These are phyloP conservation scores for Agrochola litura DNA, from an alignment of 2,888 invertebrate genomes.

Conservation along the genomic window DNA sequence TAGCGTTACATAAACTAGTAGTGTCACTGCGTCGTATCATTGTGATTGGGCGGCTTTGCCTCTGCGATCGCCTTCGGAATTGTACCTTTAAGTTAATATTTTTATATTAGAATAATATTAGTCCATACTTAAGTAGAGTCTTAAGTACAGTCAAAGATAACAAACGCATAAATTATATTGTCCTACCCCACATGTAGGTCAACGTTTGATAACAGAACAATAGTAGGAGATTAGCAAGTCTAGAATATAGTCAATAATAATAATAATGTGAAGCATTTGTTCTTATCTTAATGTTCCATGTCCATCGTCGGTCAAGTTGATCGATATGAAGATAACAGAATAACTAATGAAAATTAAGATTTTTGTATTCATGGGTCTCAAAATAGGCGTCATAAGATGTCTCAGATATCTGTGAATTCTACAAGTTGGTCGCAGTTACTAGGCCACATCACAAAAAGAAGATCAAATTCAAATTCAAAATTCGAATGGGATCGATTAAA, in stretches of 20 bases:
- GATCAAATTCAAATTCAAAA: no score
- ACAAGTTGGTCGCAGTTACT: neutral
- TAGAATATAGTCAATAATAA: constrained; percentile 13
- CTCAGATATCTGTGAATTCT: neutral
- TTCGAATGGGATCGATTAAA: no score
- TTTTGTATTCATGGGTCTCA: no score
- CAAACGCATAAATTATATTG: constrained; percentile 19
- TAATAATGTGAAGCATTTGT: neutral
- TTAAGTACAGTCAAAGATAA: constrained; percentile 18
- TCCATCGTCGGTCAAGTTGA: constrained; percentile 2
- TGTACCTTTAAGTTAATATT: neutral
- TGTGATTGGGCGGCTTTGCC: no score
- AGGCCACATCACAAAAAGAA: neutral
- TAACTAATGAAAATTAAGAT: neutral
- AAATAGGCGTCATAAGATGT: neutral
- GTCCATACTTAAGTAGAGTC: neutral
- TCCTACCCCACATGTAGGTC: constrained; percentile 7
- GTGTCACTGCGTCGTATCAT: neutral
- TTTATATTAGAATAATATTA: neutral
- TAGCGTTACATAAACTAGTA: neutral
- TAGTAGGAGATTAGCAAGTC: constrained; percentile 28
- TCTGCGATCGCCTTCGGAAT: neutral
- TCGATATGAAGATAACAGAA: neutral
- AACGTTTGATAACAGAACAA: constrained; percentile 35
- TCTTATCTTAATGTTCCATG: constrained; percentile 18